Evolutionary conservation across 1,140 invertebrate genomes (phyloP).

Genomic region (Drosophila bifasciata): DNA sequence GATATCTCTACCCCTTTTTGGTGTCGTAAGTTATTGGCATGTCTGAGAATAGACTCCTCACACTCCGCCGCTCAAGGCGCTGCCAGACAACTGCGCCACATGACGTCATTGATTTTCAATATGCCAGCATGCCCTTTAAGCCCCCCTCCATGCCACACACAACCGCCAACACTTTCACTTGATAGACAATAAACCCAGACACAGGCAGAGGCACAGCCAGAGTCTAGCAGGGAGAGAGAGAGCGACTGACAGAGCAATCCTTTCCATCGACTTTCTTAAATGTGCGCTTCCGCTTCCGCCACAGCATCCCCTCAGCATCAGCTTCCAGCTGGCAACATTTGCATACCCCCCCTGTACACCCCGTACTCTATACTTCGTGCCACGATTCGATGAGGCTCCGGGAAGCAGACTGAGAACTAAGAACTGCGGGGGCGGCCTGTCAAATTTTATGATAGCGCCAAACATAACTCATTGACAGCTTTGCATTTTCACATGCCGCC

Average conservation of each 20-base stretch:
- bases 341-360: conserved; percentile 56
- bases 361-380: too few relatives aligned
- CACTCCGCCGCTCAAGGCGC: too few relatives aligned
- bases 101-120: conserved; percentile 67
- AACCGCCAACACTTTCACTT: conserved; percentile 52
- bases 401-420: neutral
- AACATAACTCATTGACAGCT: conserved; percentile 83
- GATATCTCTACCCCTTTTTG: too few relatives aligned
- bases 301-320: neutral
- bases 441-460: conserved; percentile 82
- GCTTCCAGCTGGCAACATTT: conserved; percentile 43
- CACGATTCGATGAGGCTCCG: conserved; percentile 6
- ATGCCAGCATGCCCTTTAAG: conserved; percentile 7
- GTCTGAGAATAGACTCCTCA: too few relatives aligned
- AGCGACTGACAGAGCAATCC: conserved; percentile 36
- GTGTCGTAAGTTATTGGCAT: too few relatives aligned
- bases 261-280: conserved; percentile 66
- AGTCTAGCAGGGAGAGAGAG: neutral
- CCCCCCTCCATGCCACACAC: conserved; percentile 3
- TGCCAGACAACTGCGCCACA: conserved; percentile 24
- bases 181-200: conserved; percentile 22
- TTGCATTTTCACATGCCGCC: conserved; percentile 76
- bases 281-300: conserved; percentile 61
- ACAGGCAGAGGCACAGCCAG: conserved; percentile 2
- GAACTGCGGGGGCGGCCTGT: conserved; percentile 57